These are phyloP conservation scores for Caenorhabditis plicata DNA, from an alignment of 2,888 invertebrate genomes.

Conservation along the genomic window DNA sequence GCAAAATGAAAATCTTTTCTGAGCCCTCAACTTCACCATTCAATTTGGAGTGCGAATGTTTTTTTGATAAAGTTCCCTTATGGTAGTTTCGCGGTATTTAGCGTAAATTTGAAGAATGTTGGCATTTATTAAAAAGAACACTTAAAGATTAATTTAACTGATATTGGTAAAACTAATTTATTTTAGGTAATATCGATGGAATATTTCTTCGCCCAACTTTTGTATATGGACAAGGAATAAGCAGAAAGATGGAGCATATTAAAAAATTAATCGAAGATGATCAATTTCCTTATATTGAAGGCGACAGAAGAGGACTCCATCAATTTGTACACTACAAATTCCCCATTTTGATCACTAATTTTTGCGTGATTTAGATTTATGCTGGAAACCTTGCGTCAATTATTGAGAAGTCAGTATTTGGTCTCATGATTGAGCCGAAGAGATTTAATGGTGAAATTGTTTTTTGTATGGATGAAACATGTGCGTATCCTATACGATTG, in stretches of 20 bases:
- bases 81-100: too few species aligned
- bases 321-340: slow-evolving; percentile 58
- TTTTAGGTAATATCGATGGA: slow-evolving; percentile 27
- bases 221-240: slow-evolving; percentile 55
- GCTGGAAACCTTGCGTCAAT: slow-evolving; percentile 54
- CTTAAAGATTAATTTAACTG: too few species aligned
- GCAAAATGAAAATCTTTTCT: too few species aligned
- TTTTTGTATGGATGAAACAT: slow-evolving; percentile 57
- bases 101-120: too few species aligned
- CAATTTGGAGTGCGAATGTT: too few species aligned
- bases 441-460: slow-evolving; percentile 50
- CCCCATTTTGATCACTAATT: too few species aligned
- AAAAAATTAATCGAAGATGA: slow-evolving; percentile 34
- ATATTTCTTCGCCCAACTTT: slow-evolving; percentile 54
- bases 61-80: too few species aligned
- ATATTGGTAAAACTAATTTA: too few species aligned
- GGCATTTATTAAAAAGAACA: too few species aligned
- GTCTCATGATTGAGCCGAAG: slow-evolving; percentile 32
- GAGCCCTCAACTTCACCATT: too few species aligned
- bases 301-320: slow-evolving; percentile 53
- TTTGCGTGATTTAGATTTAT: slow-evolving; percentile 55
- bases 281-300: slow-evolving; percentile 42
- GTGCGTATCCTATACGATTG: slow-evolving; percentile 43
- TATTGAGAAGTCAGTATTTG: slow-evolving; percentile 42
- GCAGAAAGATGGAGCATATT: slow-evolving; percentile 31